These are phyloP conservation scores for Erebia epiphron DNA, from an alignment of 2,888 invertebrate genomes.

Conservation along the genomic window DNA sequence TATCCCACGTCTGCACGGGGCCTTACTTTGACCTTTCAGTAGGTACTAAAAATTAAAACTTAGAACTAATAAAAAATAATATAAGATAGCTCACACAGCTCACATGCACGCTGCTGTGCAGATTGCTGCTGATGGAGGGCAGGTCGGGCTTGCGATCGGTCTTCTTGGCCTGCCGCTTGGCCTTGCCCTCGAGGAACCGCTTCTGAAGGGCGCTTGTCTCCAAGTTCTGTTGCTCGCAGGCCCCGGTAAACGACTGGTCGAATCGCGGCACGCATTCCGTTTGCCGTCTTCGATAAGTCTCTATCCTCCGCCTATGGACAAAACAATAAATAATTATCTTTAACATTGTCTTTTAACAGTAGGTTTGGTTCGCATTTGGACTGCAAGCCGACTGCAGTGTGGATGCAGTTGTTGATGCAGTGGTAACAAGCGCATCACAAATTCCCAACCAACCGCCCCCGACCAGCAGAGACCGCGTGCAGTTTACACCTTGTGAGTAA, in stretches of 20 bases:
- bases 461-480: too few species aligned
- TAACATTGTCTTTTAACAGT: too few species aligned
- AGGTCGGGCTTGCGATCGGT: constrained; percentile 82
- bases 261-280: constrained; percentile 93
- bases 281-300: constrained; percentile 93
- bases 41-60: neutral
- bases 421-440: too few species aligned
- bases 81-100: constrained; percentile 49
- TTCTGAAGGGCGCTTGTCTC: constrained; percentile 95
- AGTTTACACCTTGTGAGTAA: too few species aligned
- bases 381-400: too few species aligned
- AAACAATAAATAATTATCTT: neutral
- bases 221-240: constrained; percentile 95
- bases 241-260: constrained; percentile 93
- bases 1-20: too few species aligned
- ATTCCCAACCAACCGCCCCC: too few species aligned
- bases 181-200: constrained; percentile 94
- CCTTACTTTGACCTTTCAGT: too few species aligned
- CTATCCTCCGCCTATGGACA: constrained; percentile 88
- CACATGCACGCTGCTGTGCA: constrained; percentile 90
- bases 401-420: too few species aligned
- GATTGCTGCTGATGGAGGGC: constrained; percentile 76
- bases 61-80: constrained; percentile 27
- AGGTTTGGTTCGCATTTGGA: too few species aligned
- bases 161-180: constrained; percentile 94